phyloP scores from a whole-genome alignment of 2,888 invertebrate species.

The Nephrotoma flavescens region DNA sequence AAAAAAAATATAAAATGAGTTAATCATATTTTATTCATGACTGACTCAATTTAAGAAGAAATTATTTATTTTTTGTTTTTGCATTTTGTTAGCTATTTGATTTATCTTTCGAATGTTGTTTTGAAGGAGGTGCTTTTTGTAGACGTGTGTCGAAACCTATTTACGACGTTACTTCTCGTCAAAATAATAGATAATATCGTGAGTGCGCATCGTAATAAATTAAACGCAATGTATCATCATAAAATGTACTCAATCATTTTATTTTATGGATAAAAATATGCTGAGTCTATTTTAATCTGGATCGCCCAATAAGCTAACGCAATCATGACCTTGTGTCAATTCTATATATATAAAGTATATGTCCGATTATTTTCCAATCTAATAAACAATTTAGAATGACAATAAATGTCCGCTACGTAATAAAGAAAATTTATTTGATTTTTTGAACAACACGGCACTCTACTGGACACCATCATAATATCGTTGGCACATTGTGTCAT shows the following conservation, averaged over 20 bases:
- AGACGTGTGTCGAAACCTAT: neutral
- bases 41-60: neutral
- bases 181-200: neutral
- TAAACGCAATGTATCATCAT: neutral
- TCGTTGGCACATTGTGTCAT: neutral
- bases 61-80: neutral
- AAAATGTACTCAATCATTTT: neutral
- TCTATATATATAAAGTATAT: neutral
- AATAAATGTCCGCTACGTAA: neutral
- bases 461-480: neutral
- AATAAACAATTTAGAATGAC: neutral
- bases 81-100: neutral
- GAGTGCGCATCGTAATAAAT: neutral
- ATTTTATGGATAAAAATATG: neutral
- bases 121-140: neutral
- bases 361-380: neutral
- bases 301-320: neutral
- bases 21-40: neutral
- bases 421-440: neutral
- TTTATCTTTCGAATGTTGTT: neutral
- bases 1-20: neutral
- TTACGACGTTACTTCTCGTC: neutral
- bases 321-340: neutral
- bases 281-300: neutral
- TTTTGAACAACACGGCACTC: neutral